Base-by-base conservation (phyloP, 2,797 vertebrate species). In the Poecilia gillii region DNA sequence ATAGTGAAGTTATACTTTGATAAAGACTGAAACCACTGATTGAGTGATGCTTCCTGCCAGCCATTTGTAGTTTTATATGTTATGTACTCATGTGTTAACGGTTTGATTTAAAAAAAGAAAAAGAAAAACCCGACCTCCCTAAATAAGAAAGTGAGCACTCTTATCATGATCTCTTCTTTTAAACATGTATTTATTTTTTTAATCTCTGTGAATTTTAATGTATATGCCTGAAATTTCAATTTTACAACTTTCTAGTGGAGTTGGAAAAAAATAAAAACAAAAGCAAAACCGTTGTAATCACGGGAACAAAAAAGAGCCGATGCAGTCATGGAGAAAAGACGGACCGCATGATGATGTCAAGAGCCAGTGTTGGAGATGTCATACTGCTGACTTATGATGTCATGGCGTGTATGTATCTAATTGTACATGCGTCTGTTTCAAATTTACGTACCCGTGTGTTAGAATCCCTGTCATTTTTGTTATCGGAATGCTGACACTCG, bases 381-480 rank as follows among this genome's bases (percentile, higher is more conserved):
- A 95, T 85, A 88, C 84, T 85, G 92, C 93, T 93, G 94, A 94
- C 93, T 93, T 78, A 89, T 92, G 93, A 94, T 92, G 93, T 94
- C 94, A 93, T 85, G 72, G 93, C 86, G 93, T 90, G 92, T 93
- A 53, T 90, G 89, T 90, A 51, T 47, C 79, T 84, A 49, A 90
- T 87, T 89, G 90, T 93, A 82, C 91, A 85, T 89, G 88, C 72
- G 83, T 94, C 87, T 86, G 90, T 94, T 88, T 90, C 79, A 72
- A 28, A 79, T 89, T 84, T 82, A 72, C 84, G 85, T 86, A 64
- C 46, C 57, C 1, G 12, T 90, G 74, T 57, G 84, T 75, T 81
- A 88, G 73, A 57, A 68, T 77, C 33, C 75, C 64, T 77, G 77
- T 88, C 80, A 76, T 80, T 59, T 64, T 92, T 82, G 89, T 87